Evolutionary conservation across 35 echinoderm and acorn worm species (phyloP).

Genomic region (Nesometra sesokonis): DNA sequence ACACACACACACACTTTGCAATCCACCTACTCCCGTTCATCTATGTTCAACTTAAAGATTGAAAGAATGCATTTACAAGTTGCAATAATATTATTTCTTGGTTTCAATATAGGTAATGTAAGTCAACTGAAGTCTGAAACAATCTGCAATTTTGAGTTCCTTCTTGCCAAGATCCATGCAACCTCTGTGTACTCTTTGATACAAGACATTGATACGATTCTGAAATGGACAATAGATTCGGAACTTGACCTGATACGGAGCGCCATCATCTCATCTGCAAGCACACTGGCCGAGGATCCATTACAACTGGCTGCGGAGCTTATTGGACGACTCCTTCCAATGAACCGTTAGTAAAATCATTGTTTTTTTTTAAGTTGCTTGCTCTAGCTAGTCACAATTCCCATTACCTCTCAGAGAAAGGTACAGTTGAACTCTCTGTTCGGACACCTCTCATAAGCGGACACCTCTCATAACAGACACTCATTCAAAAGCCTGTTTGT

Average conservation of each 20-base stretch:
- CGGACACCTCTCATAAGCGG: no score
- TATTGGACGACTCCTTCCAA: conserved; percentile 62
- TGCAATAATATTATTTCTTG: no score
- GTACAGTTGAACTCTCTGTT: no score
- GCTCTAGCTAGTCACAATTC: background rate
- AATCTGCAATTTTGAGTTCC: conserved; percentile 94
- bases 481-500: no score
- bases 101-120: conserved; percentile 32
- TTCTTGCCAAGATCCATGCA: conserved; percentile 82
- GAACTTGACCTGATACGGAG: conserved; percentile 83
- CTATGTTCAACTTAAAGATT: no score
- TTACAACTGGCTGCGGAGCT: conserved; percentile 87
- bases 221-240: conserved; percentile 59
- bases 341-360: conserved; percentile 55
- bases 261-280: conserved; percentile 43
- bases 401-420: no score
- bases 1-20: no score
- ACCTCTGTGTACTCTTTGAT: conserved; percentile 78
- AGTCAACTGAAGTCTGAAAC: conserved; percentile 55
- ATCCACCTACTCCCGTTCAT: no score
- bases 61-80: no score
- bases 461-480: no score
- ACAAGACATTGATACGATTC: conserved; percentile 61
- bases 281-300: conserved; percentile 65
- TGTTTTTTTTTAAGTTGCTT: background rate